Base-by-base conservation (phyloP, 92 coral and sea anemone species). In the Anthopleura xanthogrammica region DNA sequence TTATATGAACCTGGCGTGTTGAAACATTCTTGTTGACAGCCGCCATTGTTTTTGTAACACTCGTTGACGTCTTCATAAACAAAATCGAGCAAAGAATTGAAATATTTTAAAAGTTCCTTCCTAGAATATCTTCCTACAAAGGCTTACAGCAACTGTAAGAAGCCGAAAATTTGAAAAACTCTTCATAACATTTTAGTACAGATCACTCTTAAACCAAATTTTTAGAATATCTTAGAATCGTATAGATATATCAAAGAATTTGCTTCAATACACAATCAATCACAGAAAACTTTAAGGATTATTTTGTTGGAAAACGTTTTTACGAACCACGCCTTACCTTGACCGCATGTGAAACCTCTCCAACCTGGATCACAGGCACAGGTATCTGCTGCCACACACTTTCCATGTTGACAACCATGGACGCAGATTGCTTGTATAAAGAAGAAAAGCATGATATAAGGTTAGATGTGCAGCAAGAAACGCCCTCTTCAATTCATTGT, bases 351-450 rank as follows among this genome's bases (percentile, higher is more conserved):
- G 81, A 75, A 75, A 9, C 86, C 86, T 17, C 36, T 80, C 86
- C 86, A 83, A 24, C 86, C 86, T 14, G 5, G 12, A 56, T 83
- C 81, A 60, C 86, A 83, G 17, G n/a, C 43, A 76, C 86, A 83
- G 41, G 86, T 83, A n/a, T 83, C 86, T 1, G 72, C 86, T 39
- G 80, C 86, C 3, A 83, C 55, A 60, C 86, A 83, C 58, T 41
- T 83, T 16, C 86, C 86, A 60, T 83, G 86, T 6, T 5, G 22
- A 60, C 86, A 83, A 20, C 76, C 75, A 83, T 76, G 65, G 62
- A 56, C 50, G 52, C 86, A 83, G 75, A 83, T 75, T 42, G 86
- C 86, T 83, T 17, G 11, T 24, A 43, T 24, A 64, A 3, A 64
- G 7, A 23, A 19, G 5, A n/a, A 64, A 20, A 20, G 72, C 68